Evolutionary conservation across 2,797 vertebrate genomes (phyloP).

Genomic region (Sphenodon punctatus): DNA sequence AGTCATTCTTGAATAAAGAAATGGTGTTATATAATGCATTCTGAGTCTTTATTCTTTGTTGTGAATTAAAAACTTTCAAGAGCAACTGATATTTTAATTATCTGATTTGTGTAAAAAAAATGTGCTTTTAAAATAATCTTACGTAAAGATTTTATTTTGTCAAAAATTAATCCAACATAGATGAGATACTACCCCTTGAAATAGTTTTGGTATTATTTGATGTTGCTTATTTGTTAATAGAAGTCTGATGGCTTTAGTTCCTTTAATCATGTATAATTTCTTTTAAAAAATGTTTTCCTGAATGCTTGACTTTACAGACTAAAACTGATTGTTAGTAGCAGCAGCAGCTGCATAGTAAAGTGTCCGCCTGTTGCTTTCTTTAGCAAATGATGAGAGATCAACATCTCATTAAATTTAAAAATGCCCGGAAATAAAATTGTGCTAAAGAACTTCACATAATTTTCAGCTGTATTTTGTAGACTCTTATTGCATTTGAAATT

Average conservation of each 20-base stretch:
- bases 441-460: conserved; percentile 26
- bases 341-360: conserved; percentile 24
- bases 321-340: conserved; percentile 25
- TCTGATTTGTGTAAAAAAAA: conserved; percentile 25
- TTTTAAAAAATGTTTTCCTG: conserved; percentile 26
- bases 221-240: conserved; percentile 34
- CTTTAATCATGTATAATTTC: conserved; percentile 3
- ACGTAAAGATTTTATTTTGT: neutral
- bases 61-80: neutral
- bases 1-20: too few species aligned
- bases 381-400: conserved; percentile 48
- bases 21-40: too few species aligned
- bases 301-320: conserved; percentile 22
- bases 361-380: conserved; percentile 51
- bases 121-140: conserved; percentile 10
- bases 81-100: conserved; percentile 30
- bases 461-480: conserved; percentile 61
- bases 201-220: conserved; percentile 9
- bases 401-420: conserved; percentile 68
- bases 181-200: conserved; percentile 15
- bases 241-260: conserved; percentile 20
- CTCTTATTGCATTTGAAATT: conserved; percentile 51
- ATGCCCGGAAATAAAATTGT: conserved; percentile 49
- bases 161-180: conserved; percentile 5
- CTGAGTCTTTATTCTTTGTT: too few species aligned